Base-by-base conservation (phyloP, 2,797 vertebrate genomes). In the Stomatorhinus walkeri region DNA sequence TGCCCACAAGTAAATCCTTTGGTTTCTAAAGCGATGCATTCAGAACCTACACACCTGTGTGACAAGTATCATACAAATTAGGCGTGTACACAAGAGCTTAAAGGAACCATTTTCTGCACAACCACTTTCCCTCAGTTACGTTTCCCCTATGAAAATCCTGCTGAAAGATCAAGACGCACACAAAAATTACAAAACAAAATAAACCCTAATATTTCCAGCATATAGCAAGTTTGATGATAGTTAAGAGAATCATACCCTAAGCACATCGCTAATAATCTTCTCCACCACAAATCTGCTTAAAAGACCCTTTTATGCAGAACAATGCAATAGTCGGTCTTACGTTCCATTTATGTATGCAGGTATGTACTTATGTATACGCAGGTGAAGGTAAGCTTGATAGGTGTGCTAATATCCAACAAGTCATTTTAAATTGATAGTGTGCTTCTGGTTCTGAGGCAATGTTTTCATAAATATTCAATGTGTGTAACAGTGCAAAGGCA, bases 271-370 rank as follows among this genome's bases (percentile, higher is more conserved):
- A 87, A 87, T 88, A 90, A 92, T 79, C 90, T 59, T 91, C 88
- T 90, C 85, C 59, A 54, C 14, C 84, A 87, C 79, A 89, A 91
- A 91, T 90, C 91, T 90, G 72, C 85, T 89, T 76, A 88, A 89
- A 89, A 89, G 88, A 48, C 68, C 68, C 89, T 88, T 43, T 90
- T 90, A 91, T 93, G 92, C 91, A 90, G 83, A 93, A 92, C 93
- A 87, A 88, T 89, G 79, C 94, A 94, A 94, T 93, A 95, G 93
- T 95, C 93, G 89, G 64, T 90, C 91, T 91, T 90, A 91, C 88
- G 92, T 92, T 89, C 90, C 90, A 88, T 40, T 88, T 36, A 87
- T 91, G 88, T 88, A 90, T 89, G 88, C 52, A 72, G 12, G 64
- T 88, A 90, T 90, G 91, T 90, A 84, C 4, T 89, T 85, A 91